Percentiles rank a stretch among this genome's conserved stretches.
Conservation (phyloP, 2,888 invertebrate species). For the Mactromeris polynyma region DNA sequence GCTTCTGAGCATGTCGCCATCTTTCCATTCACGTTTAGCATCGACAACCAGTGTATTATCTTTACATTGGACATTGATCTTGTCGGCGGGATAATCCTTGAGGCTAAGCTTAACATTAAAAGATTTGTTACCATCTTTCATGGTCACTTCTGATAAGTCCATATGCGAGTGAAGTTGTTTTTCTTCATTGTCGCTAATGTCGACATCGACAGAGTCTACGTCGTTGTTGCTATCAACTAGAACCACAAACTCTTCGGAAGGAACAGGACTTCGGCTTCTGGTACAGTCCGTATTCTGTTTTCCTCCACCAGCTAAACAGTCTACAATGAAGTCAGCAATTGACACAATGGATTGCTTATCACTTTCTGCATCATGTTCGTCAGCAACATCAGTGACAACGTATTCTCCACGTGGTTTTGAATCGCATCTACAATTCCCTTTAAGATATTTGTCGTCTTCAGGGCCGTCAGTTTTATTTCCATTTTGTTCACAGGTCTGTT, state of each 20-base stretch:
- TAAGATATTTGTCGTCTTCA: background rate
- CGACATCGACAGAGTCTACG: background rate
- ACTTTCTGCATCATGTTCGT: background rate
- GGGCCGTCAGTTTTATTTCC: background rate
- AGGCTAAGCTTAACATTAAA: background rate
- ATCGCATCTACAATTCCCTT: background rate
- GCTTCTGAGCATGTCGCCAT: background rate
- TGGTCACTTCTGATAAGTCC: background rate
- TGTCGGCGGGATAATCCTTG: background rate
- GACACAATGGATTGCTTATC: background rate
- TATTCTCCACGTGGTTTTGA: background rate
- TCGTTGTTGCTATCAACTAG: background rate
- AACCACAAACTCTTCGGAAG: background rate
- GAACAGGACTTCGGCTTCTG: constrained; percentile 15
- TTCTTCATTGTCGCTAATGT: background rate
- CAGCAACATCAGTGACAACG: background rate
- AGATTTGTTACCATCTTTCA: background rate
- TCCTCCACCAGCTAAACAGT: background rate
- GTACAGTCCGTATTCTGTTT: background rate
- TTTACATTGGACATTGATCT: background rate
- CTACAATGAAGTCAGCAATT: background rate
- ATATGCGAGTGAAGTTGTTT: background rate
- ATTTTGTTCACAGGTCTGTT: background rate
- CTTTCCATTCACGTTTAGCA: constrained; percentile 20
- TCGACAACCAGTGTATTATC: background rate